Evolutionary conservation across 2,888 invertebrate genomes (phyloP).

Genomic region (Hedya salicella): DNA sequence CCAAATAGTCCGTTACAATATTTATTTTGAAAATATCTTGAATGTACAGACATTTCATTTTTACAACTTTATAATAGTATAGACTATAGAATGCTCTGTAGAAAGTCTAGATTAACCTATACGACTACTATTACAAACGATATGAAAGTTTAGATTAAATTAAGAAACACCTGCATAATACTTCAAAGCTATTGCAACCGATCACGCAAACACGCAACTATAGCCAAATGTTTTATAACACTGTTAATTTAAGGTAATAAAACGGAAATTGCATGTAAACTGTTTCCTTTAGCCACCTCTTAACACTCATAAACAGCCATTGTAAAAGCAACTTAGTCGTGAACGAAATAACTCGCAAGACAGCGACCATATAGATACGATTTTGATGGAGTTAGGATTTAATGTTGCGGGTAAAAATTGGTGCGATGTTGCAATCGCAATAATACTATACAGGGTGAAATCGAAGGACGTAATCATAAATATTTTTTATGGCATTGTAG

Average conservation of each 20-base stretch:
- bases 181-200: constrained; percentile 2
- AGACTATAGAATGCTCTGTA: no score
- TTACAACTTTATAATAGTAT: no score
- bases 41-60: no score
- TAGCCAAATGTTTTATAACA: constrained; percentile 11
- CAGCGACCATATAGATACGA: background rate
- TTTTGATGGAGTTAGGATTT: background rate
- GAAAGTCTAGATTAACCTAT: no score
- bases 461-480: no score
- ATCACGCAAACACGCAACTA: constrained; percentile 20
- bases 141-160: constrained; percentile 3
- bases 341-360: background rate
- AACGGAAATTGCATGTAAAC: constrained; percentile 8
- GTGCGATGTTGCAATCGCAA: background rate
- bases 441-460: no score
- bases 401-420: constrained; percentile 18
- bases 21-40: no score
- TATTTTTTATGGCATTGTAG: no score
- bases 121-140: no score
- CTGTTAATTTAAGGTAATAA: constrained; percentile 22
- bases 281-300: background rate
- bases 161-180: constrained; percentile 10
- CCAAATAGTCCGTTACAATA: no score
- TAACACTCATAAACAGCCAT: background rate
- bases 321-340: background rate